Percentiles rank a stretch among this genome's conserved stretches.
phyloP scores from a whole-genome alignment of 2,113 vertebrate species.

The Microtus pennsylvanicus region DNA sequence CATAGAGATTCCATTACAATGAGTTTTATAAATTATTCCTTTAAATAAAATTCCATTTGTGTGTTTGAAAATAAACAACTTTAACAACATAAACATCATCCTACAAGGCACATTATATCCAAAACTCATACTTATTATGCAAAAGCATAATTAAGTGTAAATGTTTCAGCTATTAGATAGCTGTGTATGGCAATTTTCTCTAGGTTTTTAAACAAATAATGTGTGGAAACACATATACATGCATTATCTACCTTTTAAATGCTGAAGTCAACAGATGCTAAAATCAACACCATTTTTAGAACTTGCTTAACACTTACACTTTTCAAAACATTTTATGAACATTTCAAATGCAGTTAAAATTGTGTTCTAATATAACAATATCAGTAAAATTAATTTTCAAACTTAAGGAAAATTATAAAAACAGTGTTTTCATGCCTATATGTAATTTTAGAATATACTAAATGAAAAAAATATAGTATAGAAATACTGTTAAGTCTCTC shows the following conservation, averaged over 20 bases:
- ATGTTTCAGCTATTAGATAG: neutral
- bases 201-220: slow-evolving; percentile 34
- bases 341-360: neutral
- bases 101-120: neutral
- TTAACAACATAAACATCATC: neutral
- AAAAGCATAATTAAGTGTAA: slow-evolving; percentile 31
- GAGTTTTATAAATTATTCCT: neutral
- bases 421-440: neutral
- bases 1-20: neutral
- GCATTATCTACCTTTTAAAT: slow-evolving; percentile 20
- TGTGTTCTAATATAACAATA: slow-evolving; percentile 39
- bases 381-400: neutral
- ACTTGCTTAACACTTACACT: neutral
- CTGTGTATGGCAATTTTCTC: neutral
- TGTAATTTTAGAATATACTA: neutral
- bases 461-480: neutral
- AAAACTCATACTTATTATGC: neutral
- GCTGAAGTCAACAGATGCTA: slow-evolving; percentile 7
- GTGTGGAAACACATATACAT: neutral
- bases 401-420: neutral
- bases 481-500: neutral
- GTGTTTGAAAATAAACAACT: slow-evolving; percentile 13
- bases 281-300: slow-evolving; percentile 42
- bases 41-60: neutral
- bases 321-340: neutral